Evolutionary conservation across 2,797 vertebrate genomes (phyloP).

Genomic region (Rhincodon typus): DNA sequence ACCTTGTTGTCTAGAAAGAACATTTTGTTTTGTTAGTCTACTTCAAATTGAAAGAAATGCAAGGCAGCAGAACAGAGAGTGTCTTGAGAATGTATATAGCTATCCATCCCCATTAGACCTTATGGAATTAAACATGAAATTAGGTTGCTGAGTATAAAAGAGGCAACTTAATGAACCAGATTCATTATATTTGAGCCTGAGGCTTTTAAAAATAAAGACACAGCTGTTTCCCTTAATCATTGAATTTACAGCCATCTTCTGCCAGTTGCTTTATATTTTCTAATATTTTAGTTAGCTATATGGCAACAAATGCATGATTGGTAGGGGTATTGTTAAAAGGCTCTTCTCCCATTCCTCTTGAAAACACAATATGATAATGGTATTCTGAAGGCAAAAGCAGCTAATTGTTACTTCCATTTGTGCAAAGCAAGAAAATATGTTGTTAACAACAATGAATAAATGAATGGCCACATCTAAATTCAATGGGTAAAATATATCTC

Average conservation of each 20-base stretch:
- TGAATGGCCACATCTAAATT: neutral
- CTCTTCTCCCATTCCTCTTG: neutral
- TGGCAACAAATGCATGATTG: neutral
- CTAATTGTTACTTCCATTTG: neutral
- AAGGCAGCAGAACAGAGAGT: constrained; percentile 17
- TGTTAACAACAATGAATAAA: neutral
- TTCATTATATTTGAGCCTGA: constrained; percentile 17
- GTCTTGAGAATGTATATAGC: neutral
- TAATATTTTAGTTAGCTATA: neutral
- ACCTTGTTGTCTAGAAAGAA: too few species aligned
- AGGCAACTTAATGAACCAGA: neutral
- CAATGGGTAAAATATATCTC: neutral
- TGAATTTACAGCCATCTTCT: constrained; percentile 2
- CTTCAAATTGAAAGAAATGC: constrained; percentile 12
- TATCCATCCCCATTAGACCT: constrained; percentile 18
- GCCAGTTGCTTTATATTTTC: neutral
- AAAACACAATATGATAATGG: neutral
- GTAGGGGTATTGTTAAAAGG: neutral
- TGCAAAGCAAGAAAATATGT: neutral
- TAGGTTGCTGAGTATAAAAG: constrained; percentile 3
- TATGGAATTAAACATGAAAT: constrained; percentile 8
- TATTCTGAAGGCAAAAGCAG: neutral
- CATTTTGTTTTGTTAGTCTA: neutral
- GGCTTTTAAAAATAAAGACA: constrained; percentile 29
- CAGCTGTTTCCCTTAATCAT: constrained; percentile 21